Percentiles rank a stretch among this genome's conserved stretches.
Evolutionary conservation across 2,797 vertebrate species (phyloP).

Genomic region (Squalus acanthias): DNA sequence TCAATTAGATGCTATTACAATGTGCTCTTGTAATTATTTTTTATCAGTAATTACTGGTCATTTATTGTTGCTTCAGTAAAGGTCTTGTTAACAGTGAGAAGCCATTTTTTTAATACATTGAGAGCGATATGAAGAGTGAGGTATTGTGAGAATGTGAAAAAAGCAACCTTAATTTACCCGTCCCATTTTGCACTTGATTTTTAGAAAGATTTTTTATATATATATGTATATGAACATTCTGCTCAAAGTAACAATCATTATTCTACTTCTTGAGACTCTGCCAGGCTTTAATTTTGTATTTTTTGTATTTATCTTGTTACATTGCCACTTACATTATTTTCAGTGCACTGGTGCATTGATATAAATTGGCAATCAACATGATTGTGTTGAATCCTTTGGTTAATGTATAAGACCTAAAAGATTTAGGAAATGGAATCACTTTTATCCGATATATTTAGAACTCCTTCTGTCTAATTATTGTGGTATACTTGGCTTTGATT

Average conservation of each 20-base stretch:
- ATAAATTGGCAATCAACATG: background rate
- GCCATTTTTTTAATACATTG: background rate
- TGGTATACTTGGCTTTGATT: background rate
- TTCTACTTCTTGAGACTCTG: background rate
- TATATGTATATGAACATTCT: background rate
- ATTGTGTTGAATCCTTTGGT: background rate
- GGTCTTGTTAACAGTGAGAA: background rate
- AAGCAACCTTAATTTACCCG: background rate
- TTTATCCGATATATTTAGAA: background rate
- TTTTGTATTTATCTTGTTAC: conserved; percentile 15
- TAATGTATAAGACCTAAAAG: background rate
- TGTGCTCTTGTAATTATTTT: conserved; percentile 72
- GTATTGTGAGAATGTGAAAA: background rate
- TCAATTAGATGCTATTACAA: conserved; percentile 59
- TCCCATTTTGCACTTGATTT: background rate
- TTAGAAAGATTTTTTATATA: background rate
- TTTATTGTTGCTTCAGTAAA: conserved; percentile 61
- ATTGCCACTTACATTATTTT: background rate
- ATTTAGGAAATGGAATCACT: conserved; percentile 4
- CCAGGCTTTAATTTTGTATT: background rate
- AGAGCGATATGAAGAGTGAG: background rate
- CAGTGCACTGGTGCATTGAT: background rate
- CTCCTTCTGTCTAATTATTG: background rate
- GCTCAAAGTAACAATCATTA: background rate
- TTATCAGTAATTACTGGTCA: conserved; percentile 80